Evolutionary conservation across 2,888 invertebrate species (phyloP).

Genomic region (Campoletis raptor): DNA sequence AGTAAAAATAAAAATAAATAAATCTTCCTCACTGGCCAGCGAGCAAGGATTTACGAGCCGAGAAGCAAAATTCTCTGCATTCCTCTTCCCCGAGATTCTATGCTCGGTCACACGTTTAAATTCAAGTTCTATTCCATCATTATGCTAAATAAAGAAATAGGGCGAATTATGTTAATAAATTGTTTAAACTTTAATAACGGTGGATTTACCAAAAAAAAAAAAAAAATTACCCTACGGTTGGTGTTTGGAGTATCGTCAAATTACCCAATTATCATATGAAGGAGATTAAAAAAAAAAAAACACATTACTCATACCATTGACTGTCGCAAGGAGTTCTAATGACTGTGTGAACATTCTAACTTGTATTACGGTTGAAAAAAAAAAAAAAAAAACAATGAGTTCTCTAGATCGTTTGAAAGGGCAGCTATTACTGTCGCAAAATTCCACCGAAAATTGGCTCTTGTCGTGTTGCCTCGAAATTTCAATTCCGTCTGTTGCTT

Average conservation of each 20-base stretch:
- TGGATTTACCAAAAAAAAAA: too few species aligned
- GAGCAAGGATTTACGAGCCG: slow-evolving; percentile 76
- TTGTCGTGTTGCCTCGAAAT: slow-evolving; percentile 47
- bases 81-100: slow-evolving; percentile 67
- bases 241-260: background rate
- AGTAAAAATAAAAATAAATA: slow-evolving; percentile 60
- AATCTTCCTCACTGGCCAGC: slow-evolving; percentile 61
- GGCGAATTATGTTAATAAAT: background rate
- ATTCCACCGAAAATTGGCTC: slow-evolving; percentile 41
- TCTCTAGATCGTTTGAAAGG: background rate
- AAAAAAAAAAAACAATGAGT: background rate
- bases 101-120: slow-evolving; percentile 9
- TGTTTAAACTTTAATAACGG: background rate
- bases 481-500: slow-evolving; percentile 61
- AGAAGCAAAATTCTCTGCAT: slow-evolving; percentile 69
- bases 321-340: background rate
- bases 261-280: too few species aligned
- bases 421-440: slow-evolving; percentile 11
- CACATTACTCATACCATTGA: background rate
- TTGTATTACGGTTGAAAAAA: background rate
- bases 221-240: background rate
- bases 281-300: background rate
- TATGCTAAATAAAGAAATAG: background rate
- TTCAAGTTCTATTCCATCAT: background rate
- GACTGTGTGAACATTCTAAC: background rate